These are phyloP conservation scores for Saccopteryx leptura DNA, from an alignment of 2,113 vertebrate species.

Conservation along the genomic window DNA sequence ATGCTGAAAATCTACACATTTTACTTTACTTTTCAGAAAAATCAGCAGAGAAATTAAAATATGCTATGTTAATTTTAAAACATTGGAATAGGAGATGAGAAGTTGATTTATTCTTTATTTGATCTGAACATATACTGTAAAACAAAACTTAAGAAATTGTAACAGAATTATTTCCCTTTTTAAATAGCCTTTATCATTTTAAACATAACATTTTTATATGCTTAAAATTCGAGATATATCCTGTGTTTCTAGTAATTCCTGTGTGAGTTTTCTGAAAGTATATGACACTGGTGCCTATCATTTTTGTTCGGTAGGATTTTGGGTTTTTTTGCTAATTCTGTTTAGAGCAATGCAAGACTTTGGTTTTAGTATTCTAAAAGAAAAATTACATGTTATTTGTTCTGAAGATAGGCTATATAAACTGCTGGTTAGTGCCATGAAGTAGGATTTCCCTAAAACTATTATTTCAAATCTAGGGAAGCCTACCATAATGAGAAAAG, in stretches of 20 bases:
- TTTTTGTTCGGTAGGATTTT: slow-evolving; percentile 64
- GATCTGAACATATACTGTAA: slow-evolving; percentile 50
- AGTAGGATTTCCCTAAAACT: slow-evolving; percentile 63
- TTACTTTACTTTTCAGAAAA: slow-evolving; percentile 68
- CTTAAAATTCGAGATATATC: slow-evolving; percentile 35
- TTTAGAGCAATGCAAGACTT: slow-evolving; percentile 54
- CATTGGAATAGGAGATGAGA: slow-evolving; percentile 49
- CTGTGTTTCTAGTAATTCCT: slow-evolving; percentile 54
- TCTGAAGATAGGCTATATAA: slow-evolving; percentile 62
- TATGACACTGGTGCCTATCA: slow-evolving; percentile 38
- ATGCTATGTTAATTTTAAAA: slow-evolving; percentile 54
- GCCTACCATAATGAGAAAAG: slow-evolving; percentile 45
- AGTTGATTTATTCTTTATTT: slow-evolving; percentile 65
- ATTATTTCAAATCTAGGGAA: slow-evolving; percentile 57
- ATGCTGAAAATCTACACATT: slow-evolving; percentile 27
- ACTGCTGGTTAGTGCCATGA: slow-evolving; percentile 62
- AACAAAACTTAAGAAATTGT: slow-evolving; percentile 69
- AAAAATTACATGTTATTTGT: slow-evolving; percentile 66
- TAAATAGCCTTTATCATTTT: slow-evolving; percentile 55
- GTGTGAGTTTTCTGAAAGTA: slow-evolving; percentile 37
- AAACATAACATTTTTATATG: slow-evolving; percentile 24
- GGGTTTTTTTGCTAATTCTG: slow-evolving; percentile 66
- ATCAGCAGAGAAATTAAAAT: slow-evolving; percentile 53
- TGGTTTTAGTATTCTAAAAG: slow-evolving; percentile 66
- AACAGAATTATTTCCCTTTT: slow-evolving; percentile 59